These are phyloP conservation scores for Bos indicus DNA, from an alignment of 2,113 vertebrate genomes.

Conservation along the genomic window DNA sequence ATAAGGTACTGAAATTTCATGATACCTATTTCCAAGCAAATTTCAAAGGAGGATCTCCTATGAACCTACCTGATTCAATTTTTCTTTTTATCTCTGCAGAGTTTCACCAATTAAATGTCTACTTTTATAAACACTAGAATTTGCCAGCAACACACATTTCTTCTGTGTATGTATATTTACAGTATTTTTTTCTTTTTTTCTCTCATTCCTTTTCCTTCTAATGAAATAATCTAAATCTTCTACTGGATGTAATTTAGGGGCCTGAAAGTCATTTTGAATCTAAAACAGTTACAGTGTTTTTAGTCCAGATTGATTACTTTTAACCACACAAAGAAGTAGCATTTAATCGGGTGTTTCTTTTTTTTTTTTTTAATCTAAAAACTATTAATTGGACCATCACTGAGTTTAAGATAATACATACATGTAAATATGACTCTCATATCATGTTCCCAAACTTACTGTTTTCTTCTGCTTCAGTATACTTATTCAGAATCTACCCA, in stretches of 20 bases:
- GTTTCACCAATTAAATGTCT: not conserved
- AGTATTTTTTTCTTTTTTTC: not conserved
- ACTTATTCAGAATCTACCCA: not conserved
- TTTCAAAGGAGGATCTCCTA: not conserved
- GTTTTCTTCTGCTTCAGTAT: not conserved
- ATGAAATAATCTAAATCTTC: not conserved
- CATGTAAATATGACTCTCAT: not conserved
- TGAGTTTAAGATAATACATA: not conserved
- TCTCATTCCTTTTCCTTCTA: not conserved
- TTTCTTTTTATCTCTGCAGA: not conserved
- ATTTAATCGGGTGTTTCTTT: not conserved
- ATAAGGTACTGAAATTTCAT: not conserved
- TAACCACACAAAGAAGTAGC: not conserved
- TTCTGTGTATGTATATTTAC: not conserved
- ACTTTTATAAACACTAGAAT: not conserved
- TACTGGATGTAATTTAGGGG: not conserved
- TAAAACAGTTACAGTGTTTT: not conserved
- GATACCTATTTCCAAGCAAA: not conserved
- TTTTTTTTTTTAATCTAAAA: not conserved
- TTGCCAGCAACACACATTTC: not conserved
- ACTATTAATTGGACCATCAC: not conserved
- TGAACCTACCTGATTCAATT: not conserved
- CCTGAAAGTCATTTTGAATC: not conserved
- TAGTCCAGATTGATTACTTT: not conserved
- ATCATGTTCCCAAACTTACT: not conserved